Percentiles rank a stretch among this genome's conserved stretches.
Evolutionary conservation across 2,113 vertebrate species (phyloP).

Genomic region (Pelecanoides urinatrix): DNA sequence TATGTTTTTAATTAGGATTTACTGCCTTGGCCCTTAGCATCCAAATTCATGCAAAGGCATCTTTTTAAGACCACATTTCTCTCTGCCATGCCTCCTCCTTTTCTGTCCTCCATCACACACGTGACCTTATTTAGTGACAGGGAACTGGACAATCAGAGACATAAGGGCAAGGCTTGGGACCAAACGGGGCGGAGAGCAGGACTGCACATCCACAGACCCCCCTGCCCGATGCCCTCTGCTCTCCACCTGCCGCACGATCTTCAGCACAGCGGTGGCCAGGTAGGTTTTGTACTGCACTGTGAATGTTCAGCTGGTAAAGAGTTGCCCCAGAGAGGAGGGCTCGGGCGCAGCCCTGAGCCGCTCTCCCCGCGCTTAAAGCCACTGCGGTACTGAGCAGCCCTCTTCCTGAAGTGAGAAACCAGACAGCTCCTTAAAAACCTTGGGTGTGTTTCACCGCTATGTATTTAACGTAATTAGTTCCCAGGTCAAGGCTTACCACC

Average conservation of each 20-base stretch:
- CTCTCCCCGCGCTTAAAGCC: neutral
- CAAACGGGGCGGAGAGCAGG: neutral
- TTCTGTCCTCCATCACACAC: neutral
- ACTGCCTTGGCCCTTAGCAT: neutral
- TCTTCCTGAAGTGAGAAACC: neutral
- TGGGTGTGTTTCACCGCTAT: neutral
- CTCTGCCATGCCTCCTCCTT: neutral
- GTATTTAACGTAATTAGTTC: neutral
- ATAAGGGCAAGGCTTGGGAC: neutral
- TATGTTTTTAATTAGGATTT: neutral
- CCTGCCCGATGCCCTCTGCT: neutral
- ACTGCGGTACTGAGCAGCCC: neutral
- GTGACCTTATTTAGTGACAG: neutral
- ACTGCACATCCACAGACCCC: neutral
- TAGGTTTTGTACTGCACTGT: neutral
- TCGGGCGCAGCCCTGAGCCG: neutral
- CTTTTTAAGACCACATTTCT: neutral
- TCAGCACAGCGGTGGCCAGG: neutral
- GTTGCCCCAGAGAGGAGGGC: neutral
- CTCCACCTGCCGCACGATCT: fast-evolving
- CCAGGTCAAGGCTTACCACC: neutral
- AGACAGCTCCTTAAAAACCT: neutral
- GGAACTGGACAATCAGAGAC: neutral
- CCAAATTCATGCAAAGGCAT: neutral
- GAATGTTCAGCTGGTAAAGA: neutral